A percentile compares a stretch with the other conserved stretches of the same genome.
phyloP scores from a whole-genome alignment of 2,797 vertebrate genomes.

The Sparidentex hasta region DNA sequence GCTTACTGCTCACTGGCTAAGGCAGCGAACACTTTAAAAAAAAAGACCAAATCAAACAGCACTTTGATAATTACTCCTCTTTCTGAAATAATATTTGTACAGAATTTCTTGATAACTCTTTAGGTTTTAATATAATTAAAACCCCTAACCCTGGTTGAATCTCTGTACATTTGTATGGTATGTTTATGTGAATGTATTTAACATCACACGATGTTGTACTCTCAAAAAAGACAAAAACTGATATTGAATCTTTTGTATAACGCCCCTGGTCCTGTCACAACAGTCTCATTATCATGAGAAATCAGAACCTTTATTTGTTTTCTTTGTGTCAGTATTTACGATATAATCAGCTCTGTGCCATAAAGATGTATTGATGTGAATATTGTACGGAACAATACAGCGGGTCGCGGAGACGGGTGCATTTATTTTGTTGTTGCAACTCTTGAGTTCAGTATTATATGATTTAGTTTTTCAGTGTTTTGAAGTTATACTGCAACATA shows the following conservation, averaged over 20 bases:
- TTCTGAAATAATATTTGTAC: neutral
- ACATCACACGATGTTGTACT: neutral
- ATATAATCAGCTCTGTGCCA: slow-evolving; percentile 10
- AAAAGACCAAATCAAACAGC: slow-evolving; percentile 20
- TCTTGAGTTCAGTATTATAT: slow-evolving; percentile 42
- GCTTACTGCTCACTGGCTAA: slow-evolving; percentile 1
- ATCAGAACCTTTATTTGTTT: neutral
- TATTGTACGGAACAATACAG: slow-evolving; percentile 2
- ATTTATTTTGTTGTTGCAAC: slow-evolving; percentile 29
- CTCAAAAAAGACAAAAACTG: neutral
- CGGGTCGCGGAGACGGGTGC: neutral
- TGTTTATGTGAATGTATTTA: slow-evolving; percentile 6
- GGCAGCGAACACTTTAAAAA: neutral
- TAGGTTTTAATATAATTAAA: slow-evolving; percentile 1
- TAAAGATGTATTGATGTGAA: slow-evolving; percentile 4
- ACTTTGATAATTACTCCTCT: slow-evolving; percentile 22
- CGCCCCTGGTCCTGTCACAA: neutral
- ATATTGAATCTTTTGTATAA: neutral
- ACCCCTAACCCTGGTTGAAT: too few relatives aligned
- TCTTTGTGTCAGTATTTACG: neutral
- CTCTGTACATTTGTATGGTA: neutral
- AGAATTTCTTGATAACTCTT: neutral
- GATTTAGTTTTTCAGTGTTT: slow-evolving; percentile 3
- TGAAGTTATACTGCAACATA: slow-evolving; percentile 17
- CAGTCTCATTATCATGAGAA: neutral